These are phyloP conservation scores for Phalacrocorax pelagicus DNA, from an alignment of 2,113 vertebrate species.

Conservation along the genomic window DNA sequence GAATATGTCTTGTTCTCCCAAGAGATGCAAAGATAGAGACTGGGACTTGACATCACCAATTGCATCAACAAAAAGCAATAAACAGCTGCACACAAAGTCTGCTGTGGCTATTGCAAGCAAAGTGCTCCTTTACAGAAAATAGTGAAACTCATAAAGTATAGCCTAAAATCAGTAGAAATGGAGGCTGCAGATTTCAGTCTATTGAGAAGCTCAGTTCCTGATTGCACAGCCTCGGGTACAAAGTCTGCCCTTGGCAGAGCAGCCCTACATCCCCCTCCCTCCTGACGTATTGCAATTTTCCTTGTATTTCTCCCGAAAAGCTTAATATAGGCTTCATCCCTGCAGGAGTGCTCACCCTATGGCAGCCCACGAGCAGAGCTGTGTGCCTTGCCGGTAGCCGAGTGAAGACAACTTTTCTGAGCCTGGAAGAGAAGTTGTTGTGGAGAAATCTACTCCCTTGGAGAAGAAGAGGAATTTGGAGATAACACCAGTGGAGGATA, in stretches of 20 bases:
- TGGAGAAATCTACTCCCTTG: slow-evolving; percentile 6
- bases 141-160: not conserved
- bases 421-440: not conserved
- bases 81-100: slow-evolving; percentile 17
- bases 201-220: fast-evolving
- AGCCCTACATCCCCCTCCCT: not conserved
- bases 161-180: not conserved
- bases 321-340: not conserved
- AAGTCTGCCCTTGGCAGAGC: not conserved
- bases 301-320: not conserved
- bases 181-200: not conserved
- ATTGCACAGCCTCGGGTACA: not conserved
- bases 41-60: not conserved
- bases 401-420: not conserved
- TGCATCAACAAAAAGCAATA: not conserved
- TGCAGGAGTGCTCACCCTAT: not conserved
- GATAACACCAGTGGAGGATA: slow-evolving; percentile 30
- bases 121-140: not conserved
- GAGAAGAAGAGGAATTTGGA: slow-evolving; percentile 36
- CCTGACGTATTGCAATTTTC: not conserved
- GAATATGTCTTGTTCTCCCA: not conserved
- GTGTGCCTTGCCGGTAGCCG: not conserved
- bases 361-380: not conserved
- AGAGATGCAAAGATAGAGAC: not conserved
- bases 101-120: not conserved